Evolutionary conservation across 2,113 vertebrate genomes (phyloP).

Genomic region (Poecilia latipinna): DNA sequence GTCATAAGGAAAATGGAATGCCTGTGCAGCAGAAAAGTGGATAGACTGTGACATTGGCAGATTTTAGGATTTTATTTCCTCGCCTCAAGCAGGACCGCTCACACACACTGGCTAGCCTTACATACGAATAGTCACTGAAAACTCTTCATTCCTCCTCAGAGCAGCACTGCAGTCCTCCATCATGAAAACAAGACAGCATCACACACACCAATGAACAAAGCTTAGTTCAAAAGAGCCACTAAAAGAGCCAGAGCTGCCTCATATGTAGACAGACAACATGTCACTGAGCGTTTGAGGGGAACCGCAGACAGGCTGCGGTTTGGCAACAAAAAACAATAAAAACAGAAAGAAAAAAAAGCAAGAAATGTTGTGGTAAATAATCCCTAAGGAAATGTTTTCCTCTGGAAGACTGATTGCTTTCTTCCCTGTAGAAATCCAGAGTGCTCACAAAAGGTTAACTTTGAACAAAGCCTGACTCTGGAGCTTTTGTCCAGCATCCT

Average conservation of each 20-base stretch:
- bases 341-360: not conserved
- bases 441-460: not conserved
- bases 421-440: not conserved
- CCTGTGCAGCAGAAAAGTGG: conserved; percentile 15
- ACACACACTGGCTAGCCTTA: not conserved
- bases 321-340: not conserved
- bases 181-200: conserved; percentile 53
- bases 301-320: conserved; percentile 9
- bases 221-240: conserved; percentile 26
- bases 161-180: conserved; percentile 66
- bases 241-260: conserved; percentile 1
- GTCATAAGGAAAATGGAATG: conserved; percentile 18
- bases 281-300: conserved; percentile 5
- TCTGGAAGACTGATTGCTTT: not conserved
- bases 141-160: conserved; percentile 37
- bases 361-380: conserved; percentile 2
- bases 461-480: conserved; percentile 19
- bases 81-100: conserved; percentile 31
- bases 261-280: not conserved
- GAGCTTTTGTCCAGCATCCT: conserved; percentile 32
- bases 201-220: conserved; percentile 56
- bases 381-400: conserved; percentile 20
- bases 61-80: conserved; percentile 33
- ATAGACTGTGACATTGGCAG: conserved; percentile 11
- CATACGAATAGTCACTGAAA: conserved; percentile 27